Base-by-base conservation (phyloP, 2,797 vertebrate species). In the Labroides dimidiatus region DNA sequence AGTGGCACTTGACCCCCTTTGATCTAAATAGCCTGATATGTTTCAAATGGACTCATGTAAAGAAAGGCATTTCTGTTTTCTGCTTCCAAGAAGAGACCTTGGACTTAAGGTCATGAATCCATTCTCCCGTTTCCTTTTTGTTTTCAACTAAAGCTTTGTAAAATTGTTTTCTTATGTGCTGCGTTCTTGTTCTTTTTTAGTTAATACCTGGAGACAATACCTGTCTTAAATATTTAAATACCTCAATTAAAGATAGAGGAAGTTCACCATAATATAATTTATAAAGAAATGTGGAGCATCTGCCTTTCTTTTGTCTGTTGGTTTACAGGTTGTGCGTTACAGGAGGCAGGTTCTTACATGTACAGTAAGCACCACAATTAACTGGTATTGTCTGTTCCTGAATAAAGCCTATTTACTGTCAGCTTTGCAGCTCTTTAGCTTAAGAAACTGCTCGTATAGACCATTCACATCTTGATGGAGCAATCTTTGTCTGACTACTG, bases 1-100 rank as follows among this genome's bases (percentile, higher is more conserved):
- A 64, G 33, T 65, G 23, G 59, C 67, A 78, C 76, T 48, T 62
- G 72, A 75, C 73, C 73, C 54, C 61, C 21, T 84, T 72, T 48
- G 58, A 33, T 53, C 55, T 62, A 67, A 72, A 61, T 82, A 64
- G 10, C 51, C 45, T 47, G 44, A 73, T 75, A 42, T 80, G 68
- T 15, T 21, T 62, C 65, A 33, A 69, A 47, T 41, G 3, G 20
- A 24, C 23, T 16, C 48, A 24, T 59, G 39, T 49, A 51, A 10
- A 27, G 41, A 37, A 30, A 19, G 45, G 54, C 33, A 30, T 12
- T 7, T 45, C 37, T 27, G 27, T 27, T 21, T 50, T 23, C 62
- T 37, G 14, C 21, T 44, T 36, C 4, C 48, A 30, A 23, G 27
- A 42, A 39, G 27, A 19, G 23, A 17, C 11, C 8, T 33, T 58